Conservation (phyloP, 2,113 vertebrate species). For the Menura novaehollandiae region DNA sequence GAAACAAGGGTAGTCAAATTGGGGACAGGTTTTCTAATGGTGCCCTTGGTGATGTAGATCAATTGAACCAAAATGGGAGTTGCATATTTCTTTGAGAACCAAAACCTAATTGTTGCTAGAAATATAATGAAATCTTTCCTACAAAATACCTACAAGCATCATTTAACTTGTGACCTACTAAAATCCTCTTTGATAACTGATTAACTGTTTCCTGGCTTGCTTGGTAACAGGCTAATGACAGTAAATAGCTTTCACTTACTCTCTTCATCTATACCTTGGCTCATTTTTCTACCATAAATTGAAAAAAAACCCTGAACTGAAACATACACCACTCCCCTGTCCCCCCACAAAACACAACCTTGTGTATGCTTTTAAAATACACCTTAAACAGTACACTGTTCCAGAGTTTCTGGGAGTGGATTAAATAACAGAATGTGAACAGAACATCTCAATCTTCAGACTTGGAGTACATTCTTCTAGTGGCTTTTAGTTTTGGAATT, state of each 20-base stretch:
- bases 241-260: neutral
- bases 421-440: neutral
- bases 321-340: neutral
- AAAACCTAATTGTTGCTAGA: neutral
- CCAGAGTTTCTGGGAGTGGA: neutral
- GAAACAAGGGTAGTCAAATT: conserved; percentile 2
- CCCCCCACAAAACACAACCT: neutral
- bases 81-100: neutral
- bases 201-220: conserved; percentile 12
- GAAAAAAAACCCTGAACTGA: neutral
- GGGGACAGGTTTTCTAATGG: neutral
- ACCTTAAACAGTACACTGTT: neutral
- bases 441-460: neutral
- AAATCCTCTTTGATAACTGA: conserved; percentile 25
- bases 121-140: neutral
- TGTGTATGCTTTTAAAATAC: neutral
- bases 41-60: neutral
- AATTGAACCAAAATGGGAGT: neutral
- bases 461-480: neutral
- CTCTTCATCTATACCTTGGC: neutral
- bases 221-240: conserved; percentile 25
- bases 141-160: neutral
- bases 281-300: neutral
- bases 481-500: neutral
- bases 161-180: conserved; percentile 38